Conservation (phyloP, 2,888 invertebrate species). For the Dysmachus trigonus region DNA sequence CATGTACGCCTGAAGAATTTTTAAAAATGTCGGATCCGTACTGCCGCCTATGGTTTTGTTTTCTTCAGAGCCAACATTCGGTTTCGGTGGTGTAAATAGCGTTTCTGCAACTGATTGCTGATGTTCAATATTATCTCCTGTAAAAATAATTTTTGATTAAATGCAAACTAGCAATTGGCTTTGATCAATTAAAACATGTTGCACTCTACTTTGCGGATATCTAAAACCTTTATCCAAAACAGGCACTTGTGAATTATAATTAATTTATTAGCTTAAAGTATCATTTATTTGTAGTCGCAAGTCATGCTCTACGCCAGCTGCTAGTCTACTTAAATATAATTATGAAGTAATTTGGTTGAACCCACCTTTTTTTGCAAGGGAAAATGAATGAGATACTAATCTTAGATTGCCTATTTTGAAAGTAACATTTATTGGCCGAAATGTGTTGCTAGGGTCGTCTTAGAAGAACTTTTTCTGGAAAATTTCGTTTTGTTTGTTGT, state of each 20-base stretch:
- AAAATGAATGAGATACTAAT: conserved; percentile 15
- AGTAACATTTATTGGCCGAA: neutral
- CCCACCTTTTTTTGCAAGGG: neutral
- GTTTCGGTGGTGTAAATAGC: neutral
- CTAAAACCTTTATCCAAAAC: neutral
- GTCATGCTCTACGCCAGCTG: neutral
- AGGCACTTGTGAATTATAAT: neutral
- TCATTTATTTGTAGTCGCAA: neutral
- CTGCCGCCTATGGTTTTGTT: neutral
- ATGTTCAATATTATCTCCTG: conserved; percentile 20
- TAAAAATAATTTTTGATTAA: neutral
- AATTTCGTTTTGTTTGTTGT: neutral
- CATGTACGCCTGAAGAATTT: neutral
- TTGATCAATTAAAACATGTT: neutral
- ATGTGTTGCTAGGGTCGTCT: conserved; percentile 1
- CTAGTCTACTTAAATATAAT: neutral
- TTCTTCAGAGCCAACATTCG: neutral
- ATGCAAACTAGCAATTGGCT: neutral
- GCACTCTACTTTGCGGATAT: neutral
- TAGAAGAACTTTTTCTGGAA: neutral
- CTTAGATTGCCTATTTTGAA: conserved; percentile 10
- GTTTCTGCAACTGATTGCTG: conserved; percentile 36
- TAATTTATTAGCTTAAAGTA: neutral
- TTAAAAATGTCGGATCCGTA: neutral
- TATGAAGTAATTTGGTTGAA: neutral